Percentiles rank a stretch among this genome's conserved stretches.
phyloP scores from a whole-genome alignment of 2,888 invertebrate species.

The Melitaea athalia region DNA sequence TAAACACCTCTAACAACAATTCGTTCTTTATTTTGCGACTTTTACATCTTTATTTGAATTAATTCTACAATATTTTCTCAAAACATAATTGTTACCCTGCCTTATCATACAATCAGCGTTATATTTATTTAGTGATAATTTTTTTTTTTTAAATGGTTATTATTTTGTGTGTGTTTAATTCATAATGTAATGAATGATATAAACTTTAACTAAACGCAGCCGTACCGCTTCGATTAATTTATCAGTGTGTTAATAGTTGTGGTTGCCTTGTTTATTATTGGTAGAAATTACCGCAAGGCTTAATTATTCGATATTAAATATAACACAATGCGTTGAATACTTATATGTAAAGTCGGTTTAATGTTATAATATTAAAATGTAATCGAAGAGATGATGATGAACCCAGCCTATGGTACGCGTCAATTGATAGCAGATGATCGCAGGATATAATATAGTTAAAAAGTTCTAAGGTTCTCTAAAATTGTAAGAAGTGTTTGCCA shows the following conservation, averaged over 20 bases:
- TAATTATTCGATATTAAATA: neutral
- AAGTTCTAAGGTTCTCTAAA: too few species aligned
- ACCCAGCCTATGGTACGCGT: too few species aligned
- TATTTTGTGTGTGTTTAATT: neutral
- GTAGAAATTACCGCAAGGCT: neutral
- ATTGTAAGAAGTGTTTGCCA: too few species aligned
- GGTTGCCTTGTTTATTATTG: conserved; percentile 3
- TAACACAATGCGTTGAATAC: neutral
- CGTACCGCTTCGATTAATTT: conserved; percentile 4
- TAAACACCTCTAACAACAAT: too few species aligned
- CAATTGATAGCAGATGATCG: too few species aligned
- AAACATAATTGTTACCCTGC: neutral
- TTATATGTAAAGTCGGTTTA: neutral
- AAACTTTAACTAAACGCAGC: neutral
- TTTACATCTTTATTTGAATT: too few species aligned
- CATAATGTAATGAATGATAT: neutral
- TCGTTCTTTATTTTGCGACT: too few species aligned
- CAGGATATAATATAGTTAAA: too few species aligned
- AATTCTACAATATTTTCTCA: too few species aligned
- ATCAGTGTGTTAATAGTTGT: conserved; percentile 4
- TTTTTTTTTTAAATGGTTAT: neutral
- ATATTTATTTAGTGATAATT: too few species aligned
- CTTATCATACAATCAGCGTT: neutral
- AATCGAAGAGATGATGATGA: too few species aligned
- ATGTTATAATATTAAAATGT: too few species aligned